These are phyloP conservation scores for Neosalanx taihuensis DNA, from an alignment of 2,797 vertebrate genomes.

Conservation along the genomic window DNA sequence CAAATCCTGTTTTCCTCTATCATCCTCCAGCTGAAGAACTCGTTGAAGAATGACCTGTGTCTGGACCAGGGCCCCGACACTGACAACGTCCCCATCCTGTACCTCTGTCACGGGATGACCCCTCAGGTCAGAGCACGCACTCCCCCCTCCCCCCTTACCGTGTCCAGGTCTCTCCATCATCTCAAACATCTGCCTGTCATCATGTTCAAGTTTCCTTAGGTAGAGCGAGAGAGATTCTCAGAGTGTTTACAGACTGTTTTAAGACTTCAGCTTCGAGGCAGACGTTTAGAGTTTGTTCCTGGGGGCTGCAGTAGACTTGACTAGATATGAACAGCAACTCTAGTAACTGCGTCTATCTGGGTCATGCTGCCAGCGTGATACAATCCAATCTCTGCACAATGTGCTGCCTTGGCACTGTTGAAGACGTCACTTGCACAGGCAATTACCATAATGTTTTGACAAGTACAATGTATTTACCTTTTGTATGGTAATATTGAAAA, in stretches of 20 bases:
- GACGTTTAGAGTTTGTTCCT: not conserved
- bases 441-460: constrained; percentile 19
- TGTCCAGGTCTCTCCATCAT: constrained; percentile 26
- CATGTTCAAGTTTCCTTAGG: not conserved
- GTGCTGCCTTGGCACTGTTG: constrained; percentile 16
- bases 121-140: constrained; percentile 84
- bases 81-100: constrained; percentile 95
- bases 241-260: not conserved
- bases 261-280: constrained; percentile 1
- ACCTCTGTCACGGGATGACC: constrained; percentile 96
- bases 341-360: constrained; percentile 6
- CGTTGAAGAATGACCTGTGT: constrained; percentile 92
- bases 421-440: constrained; percentile 25
- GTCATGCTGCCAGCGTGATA: constrained; percentile 10
- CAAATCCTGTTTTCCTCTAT: constrained; percentile 2
- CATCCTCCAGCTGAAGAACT: constrained; percentile 86
- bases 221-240: not conserved
- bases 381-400: not conserved
- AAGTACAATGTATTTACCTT: constrained; percentile 10
- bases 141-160: constrained; percentile 4
- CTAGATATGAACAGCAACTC: not conserved
- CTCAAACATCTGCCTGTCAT: constrained; percentile 29
- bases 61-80: constrained; percentile 96
- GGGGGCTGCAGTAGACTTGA: not conserved
- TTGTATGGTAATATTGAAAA: not conserved